A percentile compares a stretch with the other conserved stretches of the same genome.
These are phyloP conservation scores for crab-eating macaque (Macaca fascicularis) DNA, from an alignment of 2,113 vertebrate genomes.

Conservation along the genomic window T2T-MFA8v1.1 NC_088375.1:118377501-118378000, in stretches of 20 bases:
- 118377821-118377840: neutral
- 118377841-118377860: neutral
- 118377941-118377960: neutral
- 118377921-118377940: neutral
- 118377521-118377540: neutral
- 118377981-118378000: neutral
- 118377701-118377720: neutral
- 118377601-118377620: neutral
- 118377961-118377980: neutral
- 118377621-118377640: neutral
- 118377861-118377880: neutral
- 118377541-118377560: conserved; percentile 41
- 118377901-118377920: neutral
- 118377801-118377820: neutral
- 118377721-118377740: neutral
- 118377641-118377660: neutral
- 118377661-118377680: neutral
- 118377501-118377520: conserved; percentile 33
- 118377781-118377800: neutral
- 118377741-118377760: conserved; percentile 18
- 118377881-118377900: neutral
- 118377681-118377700: neutral
- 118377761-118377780: neutral
- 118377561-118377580: conserved; percentile 35
- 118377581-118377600: neutral